These are phyloP conservation scores for Lordiphosa clarofinis DNA, from an alignment of 1,140 invertebrate genomes.

Conservation along the genomic window DNA sequence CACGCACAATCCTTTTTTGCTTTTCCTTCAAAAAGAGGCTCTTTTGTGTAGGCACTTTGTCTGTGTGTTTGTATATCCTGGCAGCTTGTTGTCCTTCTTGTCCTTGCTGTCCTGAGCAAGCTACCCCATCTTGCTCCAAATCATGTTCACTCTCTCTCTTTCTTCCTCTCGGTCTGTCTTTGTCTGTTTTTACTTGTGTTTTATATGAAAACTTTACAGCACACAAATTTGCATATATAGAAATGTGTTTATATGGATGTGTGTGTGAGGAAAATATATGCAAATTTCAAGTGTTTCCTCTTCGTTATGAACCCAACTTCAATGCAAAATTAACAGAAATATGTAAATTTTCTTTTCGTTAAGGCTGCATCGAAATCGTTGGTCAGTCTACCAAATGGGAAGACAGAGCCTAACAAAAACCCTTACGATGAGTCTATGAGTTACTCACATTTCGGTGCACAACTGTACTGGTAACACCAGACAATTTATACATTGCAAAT, in stretches of 20 bases:
- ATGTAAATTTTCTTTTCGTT: constrained; percentile 76
- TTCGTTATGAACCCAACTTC: constrained; percentile 79
- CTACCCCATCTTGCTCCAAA: constrained; percentile 46
- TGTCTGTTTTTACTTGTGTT: constrained; percentile 74
- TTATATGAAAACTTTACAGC: constrained; percentile 75
- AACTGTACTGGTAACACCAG: constrained; percentile 44
- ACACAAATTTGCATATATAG: constrained; percentile 72
- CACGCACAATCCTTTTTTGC: constrained; percentile 66
- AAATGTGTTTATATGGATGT: constrained; percentile 30
- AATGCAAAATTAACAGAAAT: constrained; percentile 79
- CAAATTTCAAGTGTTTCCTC: constrained; percentile 79
- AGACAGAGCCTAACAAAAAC: constrained; percentile 47
- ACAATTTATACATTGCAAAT: constrained; percentile 24
- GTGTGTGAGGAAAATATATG: constrained; percentile 67
- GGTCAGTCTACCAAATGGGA: constrained; percentile 37
- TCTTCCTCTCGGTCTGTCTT: constrained; percentile 47
- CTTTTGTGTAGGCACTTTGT: constrained; percentile 66
- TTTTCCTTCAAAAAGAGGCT: constrained; percentile 52
- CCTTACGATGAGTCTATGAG: constrained; percentile 14
- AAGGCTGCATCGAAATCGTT: constrained; percentile 42
- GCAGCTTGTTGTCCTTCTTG: constrained; percentile 64
- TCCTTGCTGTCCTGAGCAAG: constrained; percentile 56
- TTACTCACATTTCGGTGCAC: constrained; percentile 43
- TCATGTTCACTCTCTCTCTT: constrained; percentile 54
- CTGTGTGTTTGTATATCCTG: constrained; percentile 24